Base-by-base conservation (phyloP, 2,797 vertebrate genomes). In the Coregonus suidteri region DNA sequence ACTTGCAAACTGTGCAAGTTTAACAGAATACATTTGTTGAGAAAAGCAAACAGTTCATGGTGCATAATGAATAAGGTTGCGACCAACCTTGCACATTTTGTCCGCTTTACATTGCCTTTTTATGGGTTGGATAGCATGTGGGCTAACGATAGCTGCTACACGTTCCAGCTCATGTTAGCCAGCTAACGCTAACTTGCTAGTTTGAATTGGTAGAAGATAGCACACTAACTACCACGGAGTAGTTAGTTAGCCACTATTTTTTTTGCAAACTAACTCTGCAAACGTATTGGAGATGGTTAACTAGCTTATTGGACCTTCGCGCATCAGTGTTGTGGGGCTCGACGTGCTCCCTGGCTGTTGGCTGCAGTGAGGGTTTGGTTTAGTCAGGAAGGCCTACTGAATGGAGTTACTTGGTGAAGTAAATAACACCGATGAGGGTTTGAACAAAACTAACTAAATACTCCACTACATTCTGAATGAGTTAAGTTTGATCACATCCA, bases 321-420 rank as follows among this genome's bases (percentile, higher is more conserved):
- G 9, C 2, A 47, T 47, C 41, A 3, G 41, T 47, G 41, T 3
- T 47, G 41, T 9, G 9, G 9, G 41, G 41, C 41, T 47, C 9
- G 9, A 15, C 53, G 73, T 47, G 76, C 67, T 15, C 31, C 35
- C 35, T 81, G 89, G 77, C 82, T 76, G 41, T 73, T 81, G 86
- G 89, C 81, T 82, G 80, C 85, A 82, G 72, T 88, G 89, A 74
- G 92, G 88, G 90, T 81, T 83, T 79, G 59, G 30, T 81, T 69
- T 82, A 87, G 82, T 79, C 82, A 80, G 76, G 82, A 59, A 92
- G 93, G 91, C 90, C 91, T 77, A 25, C 69, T 25, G 59, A 72
- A 75, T 81, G 81, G 77, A 90, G 85, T 83, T 88, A 77, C 83
- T 86, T 69, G 83, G 88, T 81, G 86, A 84, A 47, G 41, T 47